Percentiles rank a stretch among this genome's conserved stretches.
phyloP scores from a whole-genome alignment of 2,113 vertebrate genomes.

The Sinocyclocheilus maitianheensis region DNA sequence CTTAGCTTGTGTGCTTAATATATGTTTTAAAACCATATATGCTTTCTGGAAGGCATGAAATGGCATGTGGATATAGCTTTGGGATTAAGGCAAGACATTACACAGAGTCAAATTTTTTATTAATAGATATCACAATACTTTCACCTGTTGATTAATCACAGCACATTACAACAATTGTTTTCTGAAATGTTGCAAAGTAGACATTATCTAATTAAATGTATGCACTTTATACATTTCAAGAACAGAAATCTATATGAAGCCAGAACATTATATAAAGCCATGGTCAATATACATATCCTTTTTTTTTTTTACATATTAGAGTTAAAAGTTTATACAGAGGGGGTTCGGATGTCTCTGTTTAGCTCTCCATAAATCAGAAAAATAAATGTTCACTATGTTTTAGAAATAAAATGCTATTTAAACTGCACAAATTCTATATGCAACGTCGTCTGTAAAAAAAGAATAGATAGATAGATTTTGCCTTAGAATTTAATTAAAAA shows the following conservation, averaged over 20 bases:
- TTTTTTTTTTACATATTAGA: background rate
- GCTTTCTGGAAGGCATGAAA: background rate
- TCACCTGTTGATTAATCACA: background rate
- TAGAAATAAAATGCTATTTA: background rate
- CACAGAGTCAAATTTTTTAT: background rate
- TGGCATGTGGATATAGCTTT: background rate
- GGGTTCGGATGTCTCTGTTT: background rate
- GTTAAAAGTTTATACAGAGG: background rate
- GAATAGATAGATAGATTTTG: too few species aligned
- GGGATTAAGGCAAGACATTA: background rate
- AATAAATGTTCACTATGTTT: background rate
- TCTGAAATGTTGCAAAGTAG: background rate
- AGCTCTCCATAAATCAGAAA: background rate
- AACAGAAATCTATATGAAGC: background rate
- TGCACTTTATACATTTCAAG: background rate
- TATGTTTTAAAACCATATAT: background rate
- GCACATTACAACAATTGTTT: background rate
- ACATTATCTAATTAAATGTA: background rate
- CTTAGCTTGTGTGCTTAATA: background rate
- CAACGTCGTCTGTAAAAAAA: too few species aligned
- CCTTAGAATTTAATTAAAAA: background rate
- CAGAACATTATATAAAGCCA: background rate
- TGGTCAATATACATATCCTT: background rate
- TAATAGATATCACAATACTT: background rate
- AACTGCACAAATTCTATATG: background rate